Evolutionary conservation across 2,113 vertebrate species (phyloP).

Genomic region (Gobius niger): DNA sequence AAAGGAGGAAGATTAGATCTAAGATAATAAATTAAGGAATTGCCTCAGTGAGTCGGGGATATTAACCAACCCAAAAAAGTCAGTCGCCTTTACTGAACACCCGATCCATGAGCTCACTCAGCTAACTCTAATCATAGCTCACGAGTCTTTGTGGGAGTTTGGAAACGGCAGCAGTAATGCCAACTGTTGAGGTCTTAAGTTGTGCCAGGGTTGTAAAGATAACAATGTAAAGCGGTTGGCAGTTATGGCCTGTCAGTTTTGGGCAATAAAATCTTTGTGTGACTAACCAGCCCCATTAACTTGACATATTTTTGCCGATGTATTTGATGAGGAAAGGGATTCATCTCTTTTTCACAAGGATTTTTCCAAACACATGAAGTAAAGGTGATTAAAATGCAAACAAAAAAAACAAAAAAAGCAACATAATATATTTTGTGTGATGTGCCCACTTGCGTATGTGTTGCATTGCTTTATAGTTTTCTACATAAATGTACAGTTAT

Average conservation of each 20-base stretch:
- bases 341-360: too few relatives aligned
- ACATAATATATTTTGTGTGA: not conserved
- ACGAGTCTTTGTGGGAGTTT: constrained; percentile 33
- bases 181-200: not conserved
- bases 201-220: constrained; percentile 11
- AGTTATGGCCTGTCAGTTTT: constrained; percentile 1
- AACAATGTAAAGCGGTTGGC: constrained; percentile 16
- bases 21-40: constrained; percentile 22
- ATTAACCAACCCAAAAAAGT: constrained; percentile 5
- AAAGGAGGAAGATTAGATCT: not conserved
- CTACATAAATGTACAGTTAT: too few relatives aligned
- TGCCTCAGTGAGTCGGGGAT: constrained; percentile 4
- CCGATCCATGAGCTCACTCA: constrained; percentile 16
- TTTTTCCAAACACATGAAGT: too few relatives aligned
- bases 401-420: not conserved
- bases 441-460: not conserved
- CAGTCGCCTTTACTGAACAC: not conserved
- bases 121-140: constrained; percentile 43
- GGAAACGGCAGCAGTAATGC: constrained; percentile 23
- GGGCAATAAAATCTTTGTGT: not conserved
- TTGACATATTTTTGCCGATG: not conserved
- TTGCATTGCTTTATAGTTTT: too few relatives aligned
- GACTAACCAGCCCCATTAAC: not conserved
- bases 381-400: not conserved
- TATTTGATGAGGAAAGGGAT: not conserved